Conservation (phyloP, 2,113 vertebrate genomes). For the Prochilodus magdalenae region DNA sequence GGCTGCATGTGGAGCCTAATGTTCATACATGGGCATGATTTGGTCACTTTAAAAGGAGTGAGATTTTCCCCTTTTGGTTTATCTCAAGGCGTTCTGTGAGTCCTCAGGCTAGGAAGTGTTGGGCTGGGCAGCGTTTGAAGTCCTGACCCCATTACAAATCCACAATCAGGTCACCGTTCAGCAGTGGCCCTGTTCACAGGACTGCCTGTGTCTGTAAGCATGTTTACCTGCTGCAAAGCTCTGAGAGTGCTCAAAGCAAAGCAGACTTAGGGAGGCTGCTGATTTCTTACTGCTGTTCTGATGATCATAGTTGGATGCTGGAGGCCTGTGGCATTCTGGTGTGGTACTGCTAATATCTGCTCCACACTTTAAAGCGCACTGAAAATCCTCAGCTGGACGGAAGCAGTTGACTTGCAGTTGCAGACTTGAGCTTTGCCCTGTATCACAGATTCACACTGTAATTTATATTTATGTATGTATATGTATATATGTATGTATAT, state of each 20-base stretch:
- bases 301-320: neutral
- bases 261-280: neutral
- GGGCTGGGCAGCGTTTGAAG: neutral
- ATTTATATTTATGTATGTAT: too few species aligned
- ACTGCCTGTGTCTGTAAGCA: neutral
- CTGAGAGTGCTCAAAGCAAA: neutral
- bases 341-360: neutral
- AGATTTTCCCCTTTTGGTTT: neutral
- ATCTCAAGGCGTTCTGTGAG: neutral
- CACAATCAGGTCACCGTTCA: neutral
- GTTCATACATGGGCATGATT: too few species aligned
- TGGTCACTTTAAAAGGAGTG: neutral
- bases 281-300: neutral
- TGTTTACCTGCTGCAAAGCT: slow-evolving; percentile 9
- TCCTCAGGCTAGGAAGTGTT: slow-evolving; percentile 11
- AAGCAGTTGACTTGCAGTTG: neutral
- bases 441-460: too few species aligned
- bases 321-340: neutral
- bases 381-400: neutral
- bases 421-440: neutral
- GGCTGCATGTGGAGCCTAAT: too few species aligned
- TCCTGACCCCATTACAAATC: neutral
- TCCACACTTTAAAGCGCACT: neutral
- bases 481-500: too few species aligned
- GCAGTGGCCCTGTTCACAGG: slow-evolving; percentile 8